Conservation (phyloP, 2,797 vertebrate genomes). For the Masticophis lateralis region DNA sequence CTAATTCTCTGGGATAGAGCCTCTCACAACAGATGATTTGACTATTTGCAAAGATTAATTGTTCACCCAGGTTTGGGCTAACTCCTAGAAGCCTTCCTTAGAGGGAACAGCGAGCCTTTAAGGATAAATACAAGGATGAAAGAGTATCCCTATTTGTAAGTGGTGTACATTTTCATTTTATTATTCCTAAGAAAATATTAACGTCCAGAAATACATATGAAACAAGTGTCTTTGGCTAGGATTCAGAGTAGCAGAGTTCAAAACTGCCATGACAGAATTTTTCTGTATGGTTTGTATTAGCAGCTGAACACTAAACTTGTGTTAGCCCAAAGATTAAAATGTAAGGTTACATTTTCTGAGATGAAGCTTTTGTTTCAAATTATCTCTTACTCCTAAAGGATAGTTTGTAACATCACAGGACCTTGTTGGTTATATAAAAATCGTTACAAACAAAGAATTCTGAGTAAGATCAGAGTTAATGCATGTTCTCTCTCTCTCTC, state of each 20-base stretch:
- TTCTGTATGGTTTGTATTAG: constrained; percentile 41
- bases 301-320: constrained; percentile 44
- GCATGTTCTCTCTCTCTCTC: too few species aligned
- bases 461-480: constrained; percentile 28
- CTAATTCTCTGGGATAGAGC: neutral
- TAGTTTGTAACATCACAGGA: neutral
- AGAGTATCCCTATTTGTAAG: neutral
- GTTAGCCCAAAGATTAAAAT: constrained; percentile 40
- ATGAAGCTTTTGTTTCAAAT: constrained; percentile 47
- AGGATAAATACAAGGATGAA: neutral
- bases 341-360: constrained; percentile 26
- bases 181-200: neutral
- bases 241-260: constrained; percentile 11
- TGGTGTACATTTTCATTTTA: neutral
- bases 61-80: neutral
- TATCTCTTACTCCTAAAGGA: constrained; percentile 25
- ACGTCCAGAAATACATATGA: neutral
- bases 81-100: neutral
- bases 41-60: neutral
- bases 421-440: constrained; percentile 24
- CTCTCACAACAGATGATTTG: neutral
- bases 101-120: neutral
- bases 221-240: constrained; percentile 16
- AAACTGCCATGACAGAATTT: constrained; percentile 26
- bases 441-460: constrained; percentile 22